Base-by-base conservation (phyloP, 2,888 invertebrate species). In the Cactoblastis cactorum region DNA sequence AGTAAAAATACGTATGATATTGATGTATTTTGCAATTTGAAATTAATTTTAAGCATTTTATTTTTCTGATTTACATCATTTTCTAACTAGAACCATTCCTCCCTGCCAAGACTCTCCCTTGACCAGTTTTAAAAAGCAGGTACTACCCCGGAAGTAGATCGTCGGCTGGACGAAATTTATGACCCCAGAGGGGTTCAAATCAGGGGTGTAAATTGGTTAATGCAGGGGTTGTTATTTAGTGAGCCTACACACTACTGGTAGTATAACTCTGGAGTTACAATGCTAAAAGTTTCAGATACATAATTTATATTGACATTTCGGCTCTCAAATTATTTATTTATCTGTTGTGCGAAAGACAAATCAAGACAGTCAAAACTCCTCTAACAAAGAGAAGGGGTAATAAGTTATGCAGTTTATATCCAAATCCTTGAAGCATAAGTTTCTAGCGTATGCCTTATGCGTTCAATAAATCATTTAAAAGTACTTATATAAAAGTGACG, bases 101-200 rank as follows among this genome's bases (percentile, higher is more conserved):
- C 12, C 15, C 24, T 22, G 9, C 3, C 43, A 43, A 11, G 43
- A 17, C 17, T 43, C 28, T 15, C 28, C 4, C 17, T 43, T 17
- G n/a, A 2, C 28, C 32, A 32, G 43, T 43, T 73, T 82, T 76
- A 74, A 73, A 76, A 83, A 78, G 77, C 78, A 74, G 76, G 74
- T 71, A 69, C 63, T n/a, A 59, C 57, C 67, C 68, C 82, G 87
- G 88, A 88, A 84, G 78, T 75, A 74, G 74, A 77, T 80, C 76
- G 86, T 80, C 80, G 77, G 84, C 80, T 80, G 77, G 72, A 73
- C 77, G 73, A 74, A 77, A 80, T 80, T 78, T 80, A 80, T 78
- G 71, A 71, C 75, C 73, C 58, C 61, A 61, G 56, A 51, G 51
- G 19, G 69, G 71, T 69, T 67, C 60, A 65, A 73, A 72, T 71